Percentiles rank a stretch among this genome's conserved stretches.
These are phyloP conservation scores for Drosophila sechellia DNA, from an alignment of 1,140 invertebrate species.

Conservation along the genomic window DNA sequence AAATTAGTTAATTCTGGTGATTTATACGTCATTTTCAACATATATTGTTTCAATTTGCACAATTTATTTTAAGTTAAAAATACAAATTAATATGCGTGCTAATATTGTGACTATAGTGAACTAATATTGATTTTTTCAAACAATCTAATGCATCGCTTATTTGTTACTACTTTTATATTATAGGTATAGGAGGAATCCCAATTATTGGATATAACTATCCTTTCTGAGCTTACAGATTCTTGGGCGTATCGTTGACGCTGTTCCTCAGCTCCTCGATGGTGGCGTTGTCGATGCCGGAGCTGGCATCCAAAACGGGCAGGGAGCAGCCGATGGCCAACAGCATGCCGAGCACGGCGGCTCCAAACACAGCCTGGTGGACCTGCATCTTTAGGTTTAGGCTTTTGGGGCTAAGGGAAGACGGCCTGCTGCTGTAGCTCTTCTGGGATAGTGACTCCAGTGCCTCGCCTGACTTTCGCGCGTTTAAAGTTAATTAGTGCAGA, in stretches of 20 bases:
- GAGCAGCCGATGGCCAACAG: slow-evolving; percentile 52
- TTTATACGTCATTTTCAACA: not conserved
- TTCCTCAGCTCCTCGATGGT: slow-evolving; percentile 68
- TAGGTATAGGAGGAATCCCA: no score
- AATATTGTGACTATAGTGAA: no score
- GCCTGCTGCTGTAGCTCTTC: slow-evolving; percentile 13
- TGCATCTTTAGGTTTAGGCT: slow-evolving; percentile 50
- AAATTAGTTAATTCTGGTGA: not conserved
- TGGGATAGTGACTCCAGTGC: slow-evolving; percentile 40
- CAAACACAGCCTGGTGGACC: slow-evolving; percentile 64
- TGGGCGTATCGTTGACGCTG: slow-evolving; percentile 74
- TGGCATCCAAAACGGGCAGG: slow-evolving; percentile 69
- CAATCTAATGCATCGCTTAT: no score
- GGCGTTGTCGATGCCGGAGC: slow-evolving; percentile 67
- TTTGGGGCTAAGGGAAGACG: slow-evolving; percentile 2
- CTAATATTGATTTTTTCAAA: no score
- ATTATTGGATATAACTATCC: not conserved
- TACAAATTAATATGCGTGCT: not conserved
- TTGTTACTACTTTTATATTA: no score
- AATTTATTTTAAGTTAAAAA: not conserved
- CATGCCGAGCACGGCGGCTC: slow-evolving; percentile 65
- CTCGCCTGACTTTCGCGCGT: slow-evolving; percentile 57
- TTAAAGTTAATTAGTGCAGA: slow-evolving; percentile 76
- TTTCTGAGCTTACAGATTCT: slow-evolving; percentile 74
- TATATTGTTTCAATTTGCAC: slow-evolving; percentile 2